A percentile compares a stretch with the other conserved stretches of the same genome.
Evolutionary conservation across 2,113 vertebrate species (phyloP).

Genomic region (Aptenodytes forsteri): DNA sequence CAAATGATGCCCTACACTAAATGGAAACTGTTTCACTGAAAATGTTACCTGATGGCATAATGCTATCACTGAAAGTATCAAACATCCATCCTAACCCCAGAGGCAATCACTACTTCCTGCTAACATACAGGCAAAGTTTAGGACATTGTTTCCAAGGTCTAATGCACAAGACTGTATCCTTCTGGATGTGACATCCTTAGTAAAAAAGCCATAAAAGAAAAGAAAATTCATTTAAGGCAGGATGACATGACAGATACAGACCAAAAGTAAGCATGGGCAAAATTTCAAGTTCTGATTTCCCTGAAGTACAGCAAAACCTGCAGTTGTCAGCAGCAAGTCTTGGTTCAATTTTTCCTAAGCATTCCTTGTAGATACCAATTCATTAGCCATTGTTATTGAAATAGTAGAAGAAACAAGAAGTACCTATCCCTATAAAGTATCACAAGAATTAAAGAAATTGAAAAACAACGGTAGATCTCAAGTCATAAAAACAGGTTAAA

Average conservation of each 20-base stretch:
- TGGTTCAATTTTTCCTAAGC: not conserved
- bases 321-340: not conserved
- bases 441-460: not conserved
- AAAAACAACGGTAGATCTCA: not conserved
- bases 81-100: not conserved
- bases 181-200: not conserved
- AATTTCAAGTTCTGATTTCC: conserved; percentile 17
- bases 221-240: not conserved
- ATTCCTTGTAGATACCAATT: not conserved
- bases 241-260: not conserved
- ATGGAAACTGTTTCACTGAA: not conserved
- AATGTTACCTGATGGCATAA: not conserved
- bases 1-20: not conserved
- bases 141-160: not conserved
- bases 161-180: not conserved
- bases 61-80: not conserved
- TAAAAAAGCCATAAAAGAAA: not conserved
- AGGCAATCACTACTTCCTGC: not conserved
- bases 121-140: not conserved
- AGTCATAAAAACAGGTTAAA: not conserved
- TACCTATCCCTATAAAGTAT: not conserved
- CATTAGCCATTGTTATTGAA: not conserved
- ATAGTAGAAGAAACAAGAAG: not conserved
- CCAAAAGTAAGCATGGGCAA: not conserved
- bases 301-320: not conserved